Percentiles rank a stretch among this genome's conserved stretches.
Conservation (phyloP, 2,797 vertebrate species). For the Pogonophryne albipinna region DNA sequence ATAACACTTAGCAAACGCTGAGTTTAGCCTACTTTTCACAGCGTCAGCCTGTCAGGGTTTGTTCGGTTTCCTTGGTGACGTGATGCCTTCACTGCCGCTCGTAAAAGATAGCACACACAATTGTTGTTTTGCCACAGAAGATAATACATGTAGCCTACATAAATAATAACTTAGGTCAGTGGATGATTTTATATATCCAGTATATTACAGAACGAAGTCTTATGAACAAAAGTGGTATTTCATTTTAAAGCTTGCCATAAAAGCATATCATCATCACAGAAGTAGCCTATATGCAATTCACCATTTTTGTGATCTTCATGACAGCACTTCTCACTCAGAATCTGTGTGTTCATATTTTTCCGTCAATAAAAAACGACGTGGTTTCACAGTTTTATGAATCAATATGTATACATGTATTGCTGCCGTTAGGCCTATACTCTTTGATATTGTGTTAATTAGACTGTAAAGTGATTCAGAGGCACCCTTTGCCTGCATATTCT, state of each 20-base stretch:
- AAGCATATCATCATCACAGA: not conserved
- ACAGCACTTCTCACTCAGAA: not conserved
- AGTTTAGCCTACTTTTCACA: not conserved
- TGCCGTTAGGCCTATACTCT: not conserved
- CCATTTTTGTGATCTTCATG: not conserved
- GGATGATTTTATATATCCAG: not conserved
- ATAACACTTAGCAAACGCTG: not conserved
- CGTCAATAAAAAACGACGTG: not conserved
- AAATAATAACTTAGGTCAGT: not conserved
- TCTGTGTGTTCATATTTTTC: not conserved
- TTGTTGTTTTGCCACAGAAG: not conserved
- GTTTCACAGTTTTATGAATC: not conserved
- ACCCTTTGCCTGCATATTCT: not conserved
- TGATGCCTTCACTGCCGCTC: slow-evolving; percentile 28
- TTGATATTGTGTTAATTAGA: not conserved
- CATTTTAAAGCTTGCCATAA: not conserved
- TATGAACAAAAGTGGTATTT: not conserved
- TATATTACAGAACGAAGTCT: not conserved
- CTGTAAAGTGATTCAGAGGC: not conserved
- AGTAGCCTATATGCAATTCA: not conserved
- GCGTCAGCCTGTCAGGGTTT: not conserved
- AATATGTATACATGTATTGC: not conserved
- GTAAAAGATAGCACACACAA: not conserved
- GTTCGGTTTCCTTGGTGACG: slow-evolving; percentile 58
- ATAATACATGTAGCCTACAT: too few species aligned